Percentiles rank a stretch among this genome's conserved stretches.
Evolutionary conservation across 2,888 invertebrate species (phyloP).

Genomic region (Dryadula phaetusa): DNA sequence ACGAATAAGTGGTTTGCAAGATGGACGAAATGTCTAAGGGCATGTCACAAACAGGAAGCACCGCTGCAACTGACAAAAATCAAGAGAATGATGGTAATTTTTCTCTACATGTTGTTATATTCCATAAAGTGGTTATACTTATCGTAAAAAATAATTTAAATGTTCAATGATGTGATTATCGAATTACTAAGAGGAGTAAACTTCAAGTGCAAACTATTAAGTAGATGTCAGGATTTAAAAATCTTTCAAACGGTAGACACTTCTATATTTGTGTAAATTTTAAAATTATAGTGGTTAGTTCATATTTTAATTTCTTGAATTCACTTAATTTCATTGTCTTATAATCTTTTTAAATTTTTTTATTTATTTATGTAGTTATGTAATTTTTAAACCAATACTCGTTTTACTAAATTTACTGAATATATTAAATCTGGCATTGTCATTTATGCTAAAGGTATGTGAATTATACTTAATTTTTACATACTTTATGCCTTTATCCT

Average conservation of each 20-base stretch:
- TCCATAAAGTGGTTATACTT: not conserved
- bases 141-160: not conserved
- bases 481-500: too few relatives aligned
- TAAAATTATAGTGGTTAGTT: not conserved
- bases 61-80: constrained; percentile 80
- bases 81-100: constrained; percentile 78
- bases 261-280: not conserved
- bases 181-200: not conserved
- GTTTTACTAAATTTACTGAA: constrained; percentile 3
- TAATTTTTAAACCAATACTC: constrained; percentile 33
- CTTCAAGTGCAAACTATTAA: constrained; percentile 2
- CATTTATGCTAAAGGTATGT: constrained; percentile 1
- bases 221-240: constrained; percentile 32
- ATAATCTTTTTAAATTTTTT: not conserved
- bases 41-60: constrained; percentile 84
- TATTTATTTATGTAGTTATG: constrained; percentile 38
- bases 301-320: not conserved
- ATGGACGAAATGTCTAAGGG: constrained; percentile 84
- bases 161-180: not conserved
- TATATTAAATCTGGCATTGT: constrained; percentile 5
- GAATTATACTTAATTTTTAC: not conserved
- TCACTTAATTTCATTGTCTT: not conserved
- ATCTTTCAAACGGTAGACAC: constrained; percentile 28
- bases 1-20: constrained; percentile 82
- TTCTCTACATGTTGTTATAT: constrained; percentile 27